Evolutionary conservation across 2,888 invertebrate species (phyloP).

Genomic region (Cylindroiulus punctatus): DNA sequence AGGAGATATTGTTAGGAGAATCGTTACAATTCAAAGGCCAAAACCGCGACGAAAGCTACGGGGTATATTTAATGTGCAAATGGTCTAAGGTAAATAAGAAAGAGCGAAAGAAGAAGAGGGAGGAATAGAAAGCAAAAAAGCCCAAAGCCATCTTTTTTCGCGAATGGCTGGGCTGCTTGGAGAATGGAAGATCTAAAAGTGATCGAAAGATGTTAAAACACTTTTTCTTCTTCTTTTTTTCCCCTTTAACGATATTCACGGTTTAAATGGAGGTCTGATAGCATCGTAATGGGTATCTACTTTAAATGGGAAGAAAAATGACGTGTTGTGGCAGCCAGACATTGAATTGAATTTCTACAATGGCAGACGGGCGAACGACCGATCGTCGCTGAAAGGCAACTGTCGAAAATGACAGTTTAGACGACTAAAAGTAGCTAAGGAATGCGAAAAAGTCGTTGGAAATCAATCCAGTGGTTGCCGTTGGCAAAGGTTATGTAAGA

Average conservation of each 20-base stretch:
- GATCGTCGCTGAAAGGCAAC: constrained; percentile 12
- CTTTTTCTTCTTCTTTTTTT: constrained; percentile 20
- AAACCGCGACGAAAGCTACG: neutral
- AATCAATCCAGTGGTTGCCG: constrained; percentile 14
- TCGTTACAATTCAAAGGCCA: constrained; percentile 7
- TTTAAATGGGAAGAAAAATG: constrained; percentile 28
- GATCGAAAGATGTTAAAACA: constrained; percentile 29
- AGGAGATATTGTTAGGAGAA: neutral
- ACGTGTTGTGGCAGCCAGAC: constrained; percentile 38
- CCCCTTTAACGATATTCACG: constrained; percentile 20
- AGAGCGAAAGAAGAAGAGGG: neutral
- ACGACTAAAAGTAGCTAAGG: neutral
- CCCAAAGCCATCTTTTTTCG: neutral
- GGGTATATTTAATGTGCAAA: constrained; percentile 38
- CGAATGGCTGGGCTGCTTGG: neutral
- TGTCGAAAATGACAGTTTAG: constrained; percentile 19
- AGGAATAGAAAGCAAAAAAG: neutral
- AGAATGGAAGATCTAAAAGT: constrained; percentile 25
- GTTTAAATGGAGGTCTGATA: constrained; percentile 14
- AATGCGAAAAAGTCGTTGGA: constrained; percentile 7
- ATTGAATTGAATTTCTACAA: neutral
- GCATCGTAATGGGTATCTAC: constrained; percentile 38
- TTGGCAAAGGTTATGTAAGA: neutral
- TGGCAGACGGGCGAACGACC: constrained; percentile 3
- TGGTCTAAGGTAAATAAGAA: constrained; percentile 20